These are phyloP conservation scores for Melieria picta DNA, from an alignment of 2,888 invertebrate species.

Conservation along the genomic window DNA sequence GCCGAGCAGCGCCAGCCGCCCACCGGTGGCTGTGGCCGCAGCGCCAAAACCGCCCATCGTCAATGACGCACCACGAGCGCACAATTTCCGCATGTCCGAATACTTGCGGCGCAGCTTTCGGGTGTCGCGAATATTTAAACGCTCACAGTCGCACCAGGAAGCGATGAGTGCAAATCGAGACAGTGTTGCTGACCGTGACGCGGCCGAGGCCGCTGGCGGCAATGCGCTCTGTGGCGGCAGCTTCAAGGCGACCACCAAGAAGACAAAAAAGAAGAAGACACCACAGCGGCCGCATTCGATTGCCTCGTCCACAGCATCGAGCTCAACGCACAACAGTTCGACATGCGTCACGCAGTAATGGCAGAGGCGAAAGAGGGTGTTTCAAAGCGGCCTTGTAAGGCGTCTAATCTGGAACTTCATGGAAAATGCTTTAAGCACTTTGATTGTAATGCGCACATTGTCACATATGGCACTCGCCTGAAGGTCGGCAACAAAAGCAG, in stretches of 20 bases:
- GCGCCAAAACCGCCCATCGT: conserved; percentile 16
- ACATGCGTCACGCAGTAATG: conserved; percentile 15
- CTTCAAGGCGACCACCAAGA: conserved; percentile 4
- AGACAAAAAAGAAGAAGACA: conserved; percentile 17
- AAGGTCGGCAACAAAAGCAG: too few relatives aligned
- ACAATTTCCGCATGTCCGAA: conserved; percentile 30
- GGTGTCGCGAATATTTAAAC: conserved; percentile 36
- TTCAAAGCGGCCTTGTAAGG: too few relatives aligned
- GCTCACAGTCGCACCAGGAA: conserved; percentile 22
- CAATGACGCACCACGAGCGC: conserved; percentile 27
- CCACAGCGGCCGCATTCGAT: neutral
- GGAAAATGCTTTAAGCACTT: too few relatives aligned
- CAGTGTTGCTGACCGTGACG: neutral
- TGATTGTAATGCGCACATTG: too few relatives aligned
- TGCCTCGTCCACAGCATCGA: neutral
- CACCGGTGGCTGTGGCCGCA: neutral
- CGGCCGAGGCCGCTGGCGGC: neutral
- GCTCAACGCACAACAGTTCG: too few relatives aligned
- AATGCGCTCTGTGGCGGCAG: conserved; percentile 39
- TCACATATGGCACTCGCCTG: too few relatives aligned
- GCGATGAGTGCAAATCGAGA: neutral
- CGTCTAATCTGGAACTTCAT: too few relatives aligned
- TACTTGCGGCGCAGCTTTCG: conserved; percentile 43
- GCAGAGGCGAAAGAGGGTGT: too few relatives aligned
- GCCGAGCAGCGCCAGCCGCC: neutral